Evolutionary conservation across 2,797 vertebrate genomes (phyloP), one percentile per base, ranked within the genome.

Genomic region (Phylloscopus collybita): DNA sequence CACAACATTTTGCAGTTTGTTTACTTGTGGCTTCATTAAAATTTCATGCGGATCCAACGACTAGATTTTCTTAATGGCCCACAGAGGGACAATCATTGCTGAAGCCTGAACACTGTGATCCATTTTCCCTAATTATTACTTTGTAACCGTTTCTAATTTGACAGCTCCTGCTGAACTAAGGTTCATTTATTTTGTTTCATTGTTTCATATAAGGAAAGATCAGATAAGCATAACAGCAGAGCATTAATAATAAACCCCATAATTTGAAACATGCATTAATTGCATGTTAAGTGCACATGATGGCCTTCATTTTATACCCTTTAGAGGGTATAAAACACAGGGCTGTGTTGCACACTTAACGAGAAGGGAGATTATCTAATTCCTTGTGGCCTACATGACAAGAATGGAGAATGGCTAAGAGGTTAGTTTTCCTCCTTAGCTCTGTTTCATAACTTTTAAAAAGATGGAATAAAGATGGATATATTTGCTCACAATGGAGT

Each of bases 61-160:
- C 92, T 95, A 93, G 95, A 75, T 90, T 98, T 97, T 95, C 95
- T 94, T 98, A 98, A 98, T 97, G 95, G 96, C 91, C 96, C 97
- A 93, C 97, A 94, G 95, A 98, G 98, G 91, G 95, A 88, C 89
- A 93, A 95, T 96, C 96, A 80, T 73, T 89, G 89, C 93, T 94
- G 93, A 96, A 97, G 94, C 93, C 84, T 96, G 96, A 97, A 97
- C 93, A 84, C 88, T 75, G 91, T 64, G 92, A 96, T 97, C 97
- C 87, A 97, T 98, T 98, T 98, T 93, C 96, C 96, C 96, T 97
- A 96, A 97, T 98, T 97, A 97, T 95, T 97, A 95, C 96, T 97
- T 97, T 94, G 93, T 92, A 90, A 91, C 94, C 29, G 27, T 93
- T 97, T 97, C 95, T 98, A 97, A 98, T 97, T 97, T 98, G 98